Base-by-base conservation (phyloP, 23 tunicate genomes). In the Ascidia mentula region DNA sequence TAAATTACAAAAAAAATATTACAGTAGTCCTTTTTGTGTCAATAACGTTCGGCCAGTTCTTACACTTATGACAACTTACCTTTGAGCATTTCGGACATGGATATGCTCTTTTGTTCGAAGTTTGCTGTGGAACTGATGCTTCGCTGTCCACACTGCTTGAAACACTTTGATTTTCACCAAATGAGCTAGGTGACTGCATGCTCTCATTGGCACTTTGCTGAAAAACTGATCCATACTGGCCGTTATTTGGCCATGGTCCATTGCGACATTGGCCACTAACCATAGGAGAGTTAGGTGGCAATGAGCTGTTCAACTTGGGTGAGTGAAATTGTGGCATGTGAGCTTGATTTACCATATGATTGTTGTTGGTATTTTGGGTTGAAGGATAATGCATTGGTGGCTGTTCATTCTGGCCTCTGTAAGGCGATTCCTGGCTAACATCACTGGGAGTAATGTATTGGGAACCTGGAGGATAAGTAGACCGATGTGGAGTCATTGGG, bases 291-390 rank as follows among this genome's bases (percentile, higher is more conserved):
- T 28, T 28, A 9, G 7, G 65, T 9, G 65, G 65, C 24, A 53
- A 53, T 6, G 65, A 3, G 13, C 2, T 5, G 13, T 26, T 28
- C 65, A 53, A 1, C 24, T 53, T 53, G 22, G 65, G 65, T 53
- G 65, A 53, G 13, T 53, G 22, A 53, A 53, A 53, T 9, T 26
- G 13, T 20, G 65, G 65, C 22, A 20, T 26, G 65, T 26, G 65
- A 9, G 65, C 65, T 53, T 53, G 65, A 28, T 6, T 6, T 53
- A 53, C 7, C 65, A 53, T 70, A 36, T 70, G 37, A 36, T 70
- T 70, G 37, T 70, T 70, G 37, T 32, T 70, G 24, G 37, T 70
- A 70, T 70, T 70, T 70, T 70, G 74, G 1, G 74, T 70, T 70
- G 74, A 35, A 20, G 24, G 38, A 70, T 70, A 70, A 6, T 32